Evolutionary conservation across 2,888 invertebrate genomes (phyloP), one percentile per base, ranked within the genome.

Genomic region (Rotaria sp.): DNA sequence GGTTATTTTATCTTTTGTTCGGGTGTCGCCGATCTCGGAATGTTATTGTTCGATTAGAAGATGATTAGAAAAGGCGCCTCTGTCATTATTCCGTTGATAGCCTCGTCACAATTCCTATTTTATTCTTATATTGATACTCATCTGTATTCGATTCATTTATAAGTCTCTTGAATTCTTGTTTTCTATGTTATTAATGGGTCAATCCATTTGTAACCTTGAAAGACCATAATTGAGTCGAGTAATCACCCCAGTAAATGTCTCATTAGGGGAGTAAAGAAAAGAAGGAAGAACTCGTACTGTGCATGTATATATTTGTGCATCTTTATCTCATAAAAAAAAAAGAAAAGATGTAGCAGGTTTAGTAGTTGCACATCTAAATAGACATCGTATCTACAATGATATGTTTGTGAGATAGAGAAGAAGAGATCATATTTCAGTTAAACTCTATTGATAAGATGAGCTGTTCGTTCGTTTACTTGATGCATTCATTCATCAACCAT

Each of bases 261-360:
- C 67, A 67, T 67, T 67, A 67, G 35, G 67, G 26, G 55, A 55
- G 55, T 55, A 55, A 55, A 55, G 55, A 55, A 55, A 67, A 67
- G 35, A 67, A 38, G 67, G 67, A 67, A 67, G 67, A 35, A 35
- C 35, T 38, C 67, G 2, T n/a, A 67, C 67, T 67, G 67, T 67
- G 67, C 38, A 35, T 67, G 67, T 67, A 67, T 67, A 67, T 67
- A 67, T 67, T 67, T 67, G 67, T 67, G 67, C 67, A 67, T 67
- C 67, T 67, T 67, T 67, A 67, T 67, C 67, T 67, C 67, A 67
- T 67, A 67, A 67, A 67, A 67, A 67, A 67, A 67, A 67, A 67
- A 67, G 21, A 67, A 35, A 24, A 67, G 35, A 67, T 67, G 67
- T 35, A 67, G 67, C 67, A 67, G 38, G 67, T 67, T 67, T 35